phyloP scores from a whole-genome alignment of 2,113 vertebrate species.

The Lophotis ruficrista region DNA sequence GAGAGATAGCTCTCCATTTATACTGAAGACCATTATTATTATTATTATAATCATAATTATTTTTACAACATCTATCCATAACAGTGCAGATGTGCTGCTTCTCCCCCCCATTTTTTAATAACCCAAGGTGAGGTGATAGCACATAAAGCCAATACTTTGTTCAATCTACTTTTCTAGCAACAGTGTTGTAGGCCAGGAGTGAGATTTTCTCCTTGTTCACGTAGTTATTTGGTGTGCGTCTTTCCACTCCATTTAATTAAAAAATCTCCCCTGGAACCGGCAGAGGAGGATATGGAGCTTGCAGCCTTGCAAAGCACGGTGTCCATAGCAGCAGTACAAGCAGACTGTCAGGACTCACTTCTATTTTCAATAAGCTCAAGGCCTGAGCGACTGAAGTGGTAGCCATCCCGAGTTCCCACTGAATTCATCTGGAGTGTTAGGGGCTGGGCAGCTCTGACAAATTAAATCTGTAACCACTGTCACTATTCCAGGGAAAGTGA shows the following conservation, averaged over 20 bases:
- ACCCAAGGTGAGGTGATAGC: not conserved
- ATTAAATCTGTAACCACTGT: not conserved
- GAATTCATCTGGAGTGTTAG: not conserved
- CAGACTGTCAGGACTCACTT: not conserved
- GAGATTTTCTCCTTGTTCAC: not conserved
- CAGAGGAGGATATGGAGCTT: not conserved
- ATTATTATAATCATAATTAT: not conserved
- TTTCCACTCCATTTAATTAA: not conserved
- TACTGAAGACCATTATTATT: not conserved
- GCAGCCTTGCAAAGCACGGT: not conserved
- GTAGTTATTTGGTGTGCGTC: accelerated
- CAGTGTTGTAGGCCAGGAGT: not conserved
- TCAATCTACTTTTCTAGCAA: not conserved
- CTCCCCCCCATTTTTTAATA: not conserved
- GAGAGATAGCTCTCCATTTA: not conserved
- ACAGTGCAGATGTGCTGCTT: not conserved
- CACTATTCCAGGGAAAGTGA: not conserved
- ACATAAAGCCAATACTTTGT: not conserved
- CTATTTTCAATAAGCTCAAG: not conserved
- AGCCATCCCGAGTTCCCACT: not conserved
- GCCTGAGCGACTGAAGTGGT: not conserved
- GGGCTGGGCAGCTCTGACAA: not conserved
- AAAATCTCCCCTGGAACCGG: not conserved
- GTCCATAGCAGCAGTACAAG: not conserved
- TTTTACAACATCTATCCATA: not conserved